Base-by-base conservation (phyloP, 2,888 invertebrate genomes). In the Phania funesta region DNA sequence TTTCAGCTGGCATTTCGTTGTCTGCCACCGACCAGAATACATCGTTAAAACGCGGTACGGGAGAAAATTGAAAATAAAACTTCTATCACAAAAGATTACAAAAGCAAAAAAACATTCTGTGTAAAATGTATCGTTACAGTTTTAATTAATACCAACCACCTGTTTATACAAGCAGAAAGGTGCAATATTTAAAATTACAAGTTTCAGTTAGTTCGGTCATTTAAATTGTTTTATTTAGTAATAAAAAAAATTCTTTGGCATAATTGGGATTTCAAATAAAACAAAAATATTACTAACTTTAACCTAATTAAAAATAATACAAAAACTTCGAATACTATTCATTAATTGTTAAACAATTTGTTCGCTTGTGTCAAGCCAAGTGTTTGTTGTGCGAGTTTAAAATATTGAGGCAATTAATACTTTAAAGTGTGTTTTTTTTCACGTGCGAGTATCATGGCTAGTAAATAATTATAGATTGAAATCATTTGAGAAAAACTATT, bases 11-110 rank as follows among this genome's bases (percentile, higher is more conserved):
- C 83, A 84, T 80, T 84, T 84, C 50, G 74, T 50, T 70, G 50
- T 76, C 35, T 79, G 62, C 48, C 74, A 58, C 64, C 77, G 83
- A 76, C 78, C 70, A 73, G 80, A 46, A 52, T 35, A 83, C 84
- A 84, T 20, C 74, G 52, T 11, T n/a, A 32, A 20, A 73, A 64
- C 48, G 58, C 44, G 52, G 35, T 26, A 20, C 54, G 58, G 56
- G 50, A 38, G 48, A 64, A 20, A 56, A 52, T 29, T 48, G 29
- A 46, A 32, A 54, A 24, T 16, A 22, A 16, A 65, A 18, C 50
- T 1, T 9, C 41, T 32, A 65, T 60, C 74, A 56, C 26, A 80
- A 62, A 48, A 56, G 74, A 68, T 80, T 50, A 56, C 44, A 60
- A 13, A 0, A 18, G 41, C 1, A 20, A 29, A 18, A 46, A 41